Base-by-base conservation (phyloP, 2,888 invertebrate species). In the Gortyna flavago region DNA sequence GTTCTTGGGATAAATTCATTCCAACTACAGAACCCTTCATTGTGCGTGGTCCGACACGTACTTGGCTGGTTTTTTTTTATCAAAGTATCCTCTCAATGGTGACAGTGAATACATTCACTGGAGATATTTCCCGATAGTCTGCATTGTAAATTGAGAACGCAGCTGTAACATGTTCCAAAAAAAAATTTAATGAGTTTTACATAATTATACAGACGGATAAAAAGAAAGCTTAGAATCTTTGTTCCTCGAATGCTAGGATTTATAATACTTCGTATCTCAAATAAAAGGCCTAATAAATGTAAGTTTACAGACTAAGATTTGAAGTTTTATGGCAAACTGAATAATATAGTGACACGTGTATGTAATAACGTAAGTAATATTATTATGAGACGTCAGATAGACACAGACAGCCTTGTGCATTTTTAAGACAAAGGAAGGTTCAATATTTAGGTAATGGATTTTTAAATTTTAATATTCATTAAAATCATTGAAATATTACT, bases 321-420 rank as follows among this genome's bases (percentile, higher is more conserved):
- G 32, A 57, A 41, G 69, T 59, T 78, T 44, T 77, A 51, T 48
- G 8, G 44, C 48, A 21, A 64, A 51, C 57, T 59, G 41, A 70
- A 71, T 71, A 59, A 66, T 32, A 59, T 48, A 70, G 44, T 13
- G 18, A 64, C 21, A 57, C 64, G 9, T 65, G n/a, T 41, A 16
- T 21, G 35, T 44, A 35, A 41, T 74, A 75, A 54, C 35, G 25
- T 35, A 38, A 51, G 25, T 35, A 38, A 51, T 51, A 38, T 72
- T 72, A 18, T 38, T 61, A 48, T 62, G 44, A 16, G 11, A 54
- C 32, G 6, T n/a, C 21, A 74, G 32, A 32, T 25, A 25, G n/a
- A 41, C 51, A 69, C 67, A 32, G 70, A 59, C 21, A 35, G 25
- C 29, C 4, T n/a, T 21, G 18, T 25, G 21, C 5, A 62, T 75